Evolutionary conservation across 2,888 invertebrate genomes (phyloP).

Genomic region (Trissonchulus latispiculum): DNA sequence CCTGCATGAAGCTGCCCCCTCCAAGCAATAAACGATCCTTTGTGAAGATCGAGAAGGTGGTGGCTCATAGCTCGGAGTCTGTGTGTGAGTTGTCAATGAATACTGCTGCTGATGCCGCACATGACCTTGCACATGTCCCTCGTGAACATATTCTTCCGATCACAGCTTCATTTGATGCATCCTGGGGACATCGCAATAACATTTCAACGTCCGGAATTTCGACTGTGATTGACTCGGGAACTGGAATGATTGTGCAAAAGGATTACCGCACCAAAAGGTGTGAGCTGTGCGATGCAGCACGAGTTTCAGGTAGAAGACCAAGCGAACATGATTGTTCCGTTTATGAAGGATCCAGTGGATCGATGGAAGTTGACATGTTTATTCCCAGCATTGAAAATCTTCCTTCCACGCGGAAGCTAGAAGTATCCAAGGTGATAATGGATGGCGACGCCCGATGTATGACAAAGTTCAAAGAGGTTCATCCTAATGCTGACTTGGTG

Average conservation of each 20-base stretch:
- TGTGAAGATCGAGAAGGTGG: not conserved
- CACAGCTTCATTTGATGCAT: not conserved
- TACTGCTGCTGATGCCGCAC: not conserved
- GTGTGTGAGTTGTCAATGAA: not conserved
- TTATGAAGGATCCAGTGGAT: not conserved
- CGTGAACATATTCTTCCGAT: not conserved
- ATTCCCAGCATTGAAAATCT: not conserved
- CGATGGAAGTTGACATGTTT: not conserved
- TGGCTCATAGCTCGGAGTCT: not conserved
- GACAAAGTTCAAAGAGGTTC: not conserved
- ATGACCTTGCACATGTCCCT: not conserved
- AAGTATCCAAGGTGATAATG: not conserved
- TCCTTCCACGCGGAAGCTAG: not conserved
- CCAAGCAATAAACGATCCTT: not conserved
- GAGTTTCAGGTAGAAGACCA: not conserved
- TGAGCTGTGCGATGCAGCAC: not conserved
- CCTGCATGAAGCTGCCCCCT: not conserved
- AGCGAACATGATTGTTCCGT: not conserved
- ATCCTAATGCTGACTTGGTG: not conserved
- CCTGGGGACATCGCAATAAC: no score
- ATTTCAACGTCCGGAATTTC: no score
- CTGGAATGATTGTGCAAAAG: no score
- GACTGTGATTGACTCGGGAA: no score
- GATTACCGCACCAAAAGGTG: not conserved
- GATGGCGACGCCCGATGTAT: not conserved